Evolutionary conservation across 2,888 invertebrate species (phyloP).

Genomic region (Gibbula magus): DNA sequence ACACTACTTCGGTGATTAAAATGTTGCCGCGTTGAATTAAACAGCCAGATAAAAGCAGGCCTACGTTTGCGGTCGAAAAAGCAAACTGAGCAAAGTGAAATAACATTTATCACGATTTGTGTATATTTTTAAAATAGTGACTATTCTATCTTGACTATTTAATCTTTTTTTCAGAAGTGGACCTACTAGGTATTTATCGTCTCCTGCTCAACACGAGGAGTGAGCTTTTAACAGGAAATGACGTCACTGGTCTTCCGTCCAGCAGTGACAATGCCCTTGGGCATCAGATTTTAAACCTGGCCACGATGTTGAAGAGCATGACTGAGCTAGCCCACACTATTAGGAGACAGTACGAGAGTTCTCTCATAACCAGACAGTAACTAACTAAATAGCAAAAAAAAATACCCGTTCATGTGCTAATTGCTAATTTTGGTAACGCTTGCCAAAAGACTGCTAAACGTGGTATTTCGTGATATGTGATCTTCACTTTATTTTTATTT

Average conservation of each 20-base stretch:
- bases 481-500: no score
- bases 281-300: background rate
- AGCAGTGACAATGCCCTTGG: background rate
- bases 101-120: background rate
- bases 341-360: background rate
- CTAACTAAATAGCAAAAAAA: no score
- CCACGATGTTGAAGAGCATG: background rate
- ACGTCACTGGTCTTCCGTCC: background rate
- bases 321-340: slow-evolving; percentile 2
- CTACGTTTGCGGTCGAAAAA: no score
- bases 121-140: no score
- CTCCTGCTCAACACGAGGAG: slow-evolving; percentile 6
- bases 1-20: no score
- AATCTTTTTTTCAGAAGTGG: background rate
- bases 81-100: background rate
- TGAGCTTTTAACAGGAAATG: slow-evolving; percentile 4
- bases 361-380: background rate
- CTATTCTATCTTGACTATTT: background rate
- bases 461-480: no score
- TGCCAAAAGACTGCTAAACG: no score
- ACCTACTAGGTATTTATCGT: background rate
- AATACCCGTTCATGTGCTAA: no score
- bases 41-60: no score
- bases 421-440: no score
- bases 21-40: no score